Conservation (phyloP, 2,888 invertebrate genomes). For the Limulus polyphemus region DNA sequence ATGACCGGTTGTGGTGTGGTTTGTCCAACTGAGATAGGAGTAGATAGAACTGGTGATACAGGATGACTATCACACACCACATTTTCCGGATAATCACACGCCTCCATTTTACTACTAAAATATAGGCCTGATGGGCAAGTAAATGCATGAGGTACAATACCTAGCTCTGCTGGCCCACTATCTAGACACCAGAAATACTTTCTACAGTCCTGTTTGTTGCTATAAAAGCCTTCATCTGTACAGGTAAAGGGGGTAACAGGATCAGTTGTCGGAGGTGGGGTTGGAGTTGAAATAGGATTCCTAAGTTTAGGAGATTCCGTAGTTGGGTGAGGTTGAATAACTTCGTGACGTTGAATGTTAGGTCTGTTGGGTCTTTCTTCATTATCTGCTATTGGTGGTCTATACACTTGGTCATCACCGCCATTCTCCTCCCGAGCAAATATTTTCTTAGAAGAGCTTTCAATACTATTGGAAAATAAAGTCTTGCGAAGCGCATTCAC, state of each 20-base stretch:
- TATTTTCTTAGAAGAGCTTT: slow-evolving; percentile 13
- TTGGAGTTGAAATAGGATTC: slow-evolving; percentile 47
- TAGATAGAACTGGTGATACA: slow-evolving; percentile 10
- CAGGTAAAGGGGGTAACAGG: slow-evolving; percentile 70
- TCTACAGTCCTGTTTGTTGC: slow-evolving; percentile 81
- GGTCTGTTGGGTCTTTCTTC: neutral
- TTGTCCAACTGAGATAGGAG: slow-evolving; percentile 9
- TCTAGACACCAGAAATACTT: slow-evolving; percentile 91
- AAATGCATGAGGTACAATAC: slow-evolving; percentile 81
- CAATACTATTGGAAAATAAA: slow-evolving; percentile 16
- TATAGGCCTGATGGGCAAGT: slow-evolving; percentile 83
- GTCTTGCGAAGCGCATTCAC: slow-evolving; percentile 53
- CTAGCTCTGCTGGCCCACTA: slow-evolving; percentile 59
- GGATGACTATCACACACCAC: slow-evolving; percentile 41
- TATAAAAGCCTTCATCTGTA: slow-evolving; percentile 82
- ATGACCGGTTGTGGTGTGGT: slow-evolving; percentile 6
- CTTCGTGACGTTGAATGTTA: neutral
- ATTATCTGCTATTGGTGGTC: too few species aligned
- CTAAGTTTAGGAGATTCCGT: slow-evolving; percentile 1
- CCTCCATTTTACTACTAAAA: slow-evolving; percentile 81
- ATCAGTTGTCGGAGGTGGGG: slow-evolving; percentile 79
- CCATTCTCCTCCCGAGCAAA: neutral
- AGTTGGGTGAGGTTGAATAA: too few species aligned
- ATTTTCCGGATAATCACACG: slow-evolving; percentile 81
- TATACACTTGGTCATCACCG: neutral